Evolutionary conservation across 2,113 vertebrate genomes (phyloP).

Genomic region (Rhodinocichla rosea): DNA sequence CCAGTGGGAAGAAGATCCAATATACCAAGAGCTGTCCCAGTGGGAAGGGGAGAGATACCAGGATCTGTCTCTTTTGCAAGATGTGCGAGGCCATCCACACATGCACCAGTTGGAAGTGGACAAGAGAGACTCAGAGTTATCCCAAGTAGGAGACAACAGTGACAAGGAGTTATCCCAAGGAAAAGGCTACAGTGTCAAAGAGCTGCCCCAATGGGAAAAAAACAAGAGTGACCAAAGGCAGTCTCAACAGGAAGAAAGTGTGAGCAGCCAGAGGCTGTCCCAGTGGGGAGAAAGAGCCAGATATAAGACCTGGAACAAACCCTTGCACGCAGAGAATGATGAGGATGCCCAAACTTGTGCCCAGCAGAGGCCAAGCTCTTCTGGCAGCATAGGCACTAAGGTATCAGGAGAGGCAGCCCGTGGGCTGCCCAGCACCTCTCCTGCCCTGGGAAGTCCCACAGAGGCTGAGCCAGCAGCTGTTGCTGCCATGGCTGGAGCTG

Average conservation of each 20-base stretch:
- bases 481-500: not conserved
- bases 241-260: not conserved
- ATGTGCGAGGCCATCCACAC: not conserved
- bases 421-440: not conserved
- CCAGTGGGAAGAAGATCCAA: not conserved
- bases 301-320: not conserved
- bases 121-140: not conserved
- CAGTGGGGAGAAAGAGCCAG: not conserved
- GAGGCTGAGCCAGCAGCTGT: not conserved
- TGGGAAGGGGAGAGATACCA: not conserved
- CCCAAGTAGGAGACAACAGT: not conserved
- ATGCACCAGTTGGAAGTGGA: not conserved
- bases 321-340: not conserved
- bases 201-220: not conserved
- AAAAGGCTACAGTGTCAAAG: not conserved
- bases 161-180: not conserved
- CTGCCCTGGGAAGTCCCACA: accelerated
- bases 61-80: not conserved
- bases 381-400: not conserved
- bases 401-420: not conserved
- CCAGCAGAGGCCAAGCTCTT: not conserved
- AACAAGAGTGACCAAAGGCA: not conserved
- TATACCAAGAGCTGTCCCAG: not conserved
- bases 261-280: not conserved
- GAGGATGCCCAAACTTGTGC: not conserved